A percentile compares a stretch with the other conserved stretches of the same genome.
Evolutionary conservation across 1,140 invertebrate species (phyloP).

Genomic region (Drosophila kanapiae): DNA sequence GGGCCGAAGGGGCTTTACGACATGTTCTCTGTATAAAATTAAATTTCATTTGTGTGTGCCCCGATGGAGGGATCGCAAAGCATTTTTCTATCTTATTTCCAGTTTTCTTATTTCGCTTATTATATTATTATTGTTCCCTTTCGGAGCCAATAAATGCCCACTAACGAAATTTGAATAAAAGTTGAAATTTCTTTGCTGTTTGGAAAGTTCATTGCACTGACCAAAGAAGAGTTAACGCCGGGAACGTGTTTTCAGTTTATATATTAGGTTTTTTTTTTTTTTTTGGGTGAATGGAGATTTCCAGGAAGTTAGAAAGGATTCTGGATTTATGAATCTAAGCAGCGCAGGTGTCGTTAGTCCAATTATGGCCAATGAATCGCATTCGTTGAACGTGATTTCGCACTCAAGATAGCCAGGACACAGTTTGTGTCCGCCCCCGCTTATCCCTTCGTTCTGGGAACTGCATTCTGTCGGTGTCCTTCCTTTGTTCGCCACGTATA

Average conservation of each 20-base stretch:
- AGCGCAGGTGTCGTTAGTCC: constrained; percentile 39
- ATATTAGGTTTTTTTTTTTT: background rate
- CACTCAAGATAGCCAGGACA: constrained; percentile 63
- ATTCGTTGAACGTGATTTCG: constrained; percentile 69
- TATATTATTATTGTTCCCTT: constrained; percentile 63
- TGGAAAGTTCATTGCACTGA: constrained; percentile 68
- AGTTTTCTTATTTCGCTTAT: constrained; percentile 65
- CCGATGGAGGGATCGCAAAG: constrained; percentile 46
- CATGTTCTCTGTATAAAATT: constrained; percentile 81
- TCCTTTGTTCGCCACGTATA: constrained; percentile 58
- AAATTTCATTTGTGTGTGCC: constrained; percentile 68
- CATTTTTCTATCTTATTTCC: constrained; percentile 65
- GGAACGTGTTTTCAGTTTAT: background rate
- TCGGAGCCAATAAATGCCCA: constrained; percentile 59
- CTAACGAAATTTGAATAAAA: constrained; percentile 64
- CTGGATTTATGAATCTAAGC: constrained; percentile 9
- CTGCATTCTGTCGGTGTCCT: constrained; percentile 25
- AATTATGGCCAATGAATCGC: constrained; percentile 55
- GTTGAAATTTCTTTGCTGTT: constrained; percentile 55
- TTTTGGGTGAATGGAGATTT: constrained; percentile 4
- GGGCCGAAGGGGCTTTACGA: constrained; percentile 48
- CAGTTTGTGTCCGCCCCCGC: constrained; percentile 13
- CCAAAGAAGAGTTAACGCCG: background rate
- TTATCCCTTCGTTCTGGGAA: constrained; percentile 54
- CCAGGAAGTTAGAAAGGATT: constrained; percentile 64